Evolutionary conservation across 2,888 invertebrate species (phyloP).

Genomic region (Leucania comma): DNA sequence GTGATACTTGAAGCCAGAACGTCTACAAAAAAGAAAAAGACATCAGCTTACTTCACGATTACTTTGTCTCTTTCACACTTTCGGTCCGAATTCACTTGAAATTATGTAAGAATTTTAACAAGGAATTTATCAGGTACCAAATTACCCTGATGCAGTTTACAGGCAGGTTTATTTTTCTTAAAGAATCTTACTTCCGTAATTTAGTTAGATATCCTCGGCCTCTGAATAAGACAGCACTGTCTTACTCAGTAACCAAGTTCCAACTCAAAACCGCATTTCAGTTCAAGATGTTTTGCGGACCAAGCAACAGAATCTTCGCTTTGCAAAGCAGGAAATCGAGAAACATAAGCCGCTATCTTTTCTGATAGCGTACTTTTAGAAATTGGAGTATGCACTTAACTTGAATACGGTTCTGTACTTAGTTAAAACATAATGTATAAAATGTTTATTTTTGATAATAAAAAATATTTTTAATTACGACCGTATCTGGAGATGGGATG

Average conservation of each 20-base stretch:
- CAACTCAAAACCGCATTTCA: slow-evolving; percentile 59
- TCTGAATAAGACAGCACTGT: slow-evolving; percentile 48
- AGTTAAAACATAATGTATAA: not conserved
- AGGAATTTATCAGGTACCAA: not conserved
- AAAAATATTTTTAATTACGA: not conserved
- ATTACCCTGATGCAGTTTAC: no score
- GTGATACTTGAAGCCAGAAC: no score
- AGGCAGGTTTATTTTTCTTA: not conserved
- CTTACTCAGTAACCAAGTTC: slow-evolving; percentile 50
- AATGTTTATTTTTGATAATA: not conserved
- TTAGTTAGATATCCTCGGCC: slow-evolving; percentile 1
- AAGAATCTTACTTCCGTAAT: slow-evolving; percentile 8
- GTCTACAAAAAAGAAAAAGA: no score
- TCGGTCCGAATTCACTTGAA: no score
- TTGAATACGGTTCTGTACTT: not conserved
- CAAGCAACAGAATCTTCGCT: slow-evolving; percentile 32
- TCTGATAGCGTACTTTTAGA: slow-evolving; percentile 3
- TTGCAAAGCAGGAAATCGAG: slow-evolving; percentile 46
- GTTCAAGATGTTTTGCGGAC: slow-evolving; percentile 48
- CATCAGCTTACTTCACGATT: no score
- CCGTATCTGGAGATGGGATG: no score
- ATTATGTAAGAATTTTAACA: not conserved
- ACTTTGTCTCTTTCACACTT: no score
- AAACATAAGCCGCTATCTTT: slow-evolving; percentile 17
- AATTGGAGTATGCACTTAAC: slow-evolving; percentile 30